Base-by-base conservation (phyloP, 2,888 invertebrate genomes). In the Biston stratarius region DNA sequence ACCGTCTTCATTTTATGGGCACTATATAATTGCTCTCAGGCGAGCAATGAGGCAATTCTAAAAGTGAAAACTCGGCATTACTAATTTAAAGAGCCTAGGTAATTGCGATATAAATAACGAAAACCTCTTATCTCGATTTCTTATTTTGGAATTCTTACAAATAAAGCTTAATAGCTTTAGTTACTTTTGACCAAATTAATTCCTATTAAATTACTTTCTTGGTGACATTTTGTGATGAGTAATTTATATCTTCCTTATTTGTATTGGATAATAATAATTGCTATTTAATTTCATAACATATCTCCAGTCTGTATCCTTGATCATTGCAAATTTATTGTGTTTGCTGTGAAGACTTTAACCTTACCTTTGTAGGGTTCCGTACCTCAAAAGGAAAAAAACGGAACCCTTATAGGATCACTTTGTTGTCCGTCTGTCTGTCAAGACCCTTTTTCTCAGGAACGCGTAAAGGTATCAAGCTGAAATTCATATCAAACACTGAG, bases 161-260 rank as follows among this genome's bases (percentile, higher is more conserved):
- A 24, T 11, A 56, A 33, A 6, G 15, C 45, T 34, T 8, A 14
- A 0, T 33, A 40, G 38, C 12, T 40, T 42, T n/a, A 2, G 40
- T 59, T 33, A 7, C 36, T 48, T 40, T 59, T 48, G 38, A n/a
- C 44, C 15, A 38, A 15, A 38, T 58, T 58, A 47, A 58, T 47
- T 14, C 34, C 9, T 12, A n/a, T n/a, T n/a, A n/a, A n/a, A n/a
- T n/a, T 45, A 14, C 24, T 24, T 42, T 42, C 59, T n/a, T 24
- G 24, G 24, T 33, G 49, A 10, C 49, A 59, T 40, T 38, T 59
- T 49, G 24, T 38, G 10, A 49, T 40, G 40, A n/a, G 33, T 38
- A 49, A 59, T 49, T 49, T 49, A 36, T 14, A 36, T 14, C 33
- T 59, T 40, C 34, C 40, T 52, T 52, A 52, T 48, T 58, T 48